Base-by-base conservation (phyloP, 2,113 vertebrate genomes). In the Xyrauchen texanus region DNA sequence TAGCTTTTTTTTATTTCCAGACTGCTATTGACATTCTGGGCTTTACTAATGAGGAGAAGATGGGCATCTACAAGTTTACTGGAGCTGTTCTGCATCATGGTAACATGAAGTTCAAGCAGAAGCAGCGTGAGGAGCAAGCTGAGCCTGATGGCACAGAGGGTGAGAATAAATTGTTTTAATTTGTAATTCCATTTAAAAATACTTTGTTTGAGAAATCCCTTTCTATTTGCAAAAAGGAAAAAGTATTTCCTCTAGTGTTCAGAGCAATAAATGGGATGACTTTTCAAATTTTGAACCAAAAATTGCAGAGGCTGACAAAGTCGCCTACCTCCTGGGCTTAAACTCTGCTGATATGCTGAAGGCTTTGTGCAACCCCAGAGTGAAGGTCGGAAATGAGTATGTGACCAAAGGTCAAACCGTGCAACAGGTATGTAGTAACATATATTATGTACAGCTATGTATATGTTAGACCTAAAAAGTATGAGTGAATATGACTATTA, bases 51-150 rank as follows among this genome's bases (percentile, higher is more conserved):
- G 21, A 34, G 21, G 21, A 34, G 21, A 34, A 34, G 21, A 34
- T 34, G 21, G 21, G 21, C 21, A 34, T 34, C 21, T 34, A 34
- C 21, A 34, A 34, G 21, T 34, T 81, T 42, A 84, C 82, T 64
- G 93, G 95, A 82, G 90, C 82, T 15, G 95, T 96, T 49, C 79
- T 93, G 68, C 82, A 84, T 74, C 91, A 90, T 0, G 92, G 92
- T 4, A 94, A 94, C 82, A 93, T 94, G 93, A 93, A 91, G 81
- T 94, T 93, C 88, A 94, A 94, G 82, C 92, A 93, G 86, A 94
- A 94, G 83, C 93, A 94, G 77, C 82, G 93, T 10, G 93, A 94
- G 69, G 93, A 94, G 64, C 92, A 94, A 85, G 94, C 93, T 0
- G 93, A 94, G 79, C 90, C 92, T 0, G 93, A 94, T 0, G 92